phyloP scores from a whole-genome alignment of 2,888 invertebrate genomes.

The Eledone cirrhosa region DNA sequence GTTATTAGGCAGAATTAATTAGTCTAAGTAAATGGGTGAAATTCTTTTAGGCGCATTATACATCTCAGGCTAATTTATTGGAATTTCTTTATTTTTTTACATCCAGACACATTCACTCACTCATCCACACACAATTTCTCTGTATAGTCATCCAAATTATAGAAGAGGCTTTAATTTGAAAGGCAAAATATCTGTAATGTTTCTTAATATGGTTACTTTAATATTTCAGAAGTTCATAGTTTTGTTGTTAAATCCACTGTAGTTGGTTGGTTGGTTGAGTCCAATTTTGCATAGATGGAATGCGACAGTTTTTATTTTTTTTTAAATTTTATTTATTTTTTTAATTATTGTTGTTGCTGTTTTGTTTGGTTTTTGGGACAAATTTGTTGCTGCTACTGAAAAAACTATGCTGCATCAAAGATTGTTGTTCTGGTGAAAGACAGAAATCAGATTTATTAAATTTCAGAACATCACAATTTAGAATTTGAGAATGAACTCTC shows the following conservation, averaged over 20 bases:
- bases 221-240: not conserved
- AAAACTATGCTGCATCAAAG: not conserved
- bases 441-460: not conserved
- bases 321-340: no score
- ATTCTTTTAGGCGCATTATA: no score
- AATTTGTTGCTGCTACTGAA: conserved; percentile 15
- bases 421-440: not conserved
- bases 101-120: no score
- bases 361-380: not conserved
- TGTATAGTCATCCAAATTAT: not conserved
- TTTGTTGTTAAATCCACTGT: not conserved
- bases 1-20: no score
- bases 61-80: no score
- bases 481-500: no score
- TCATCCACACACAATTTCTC: no score
- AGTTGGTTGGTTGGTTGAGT: not conserved
- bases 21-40: no score
- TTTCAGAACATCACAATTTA: no score
- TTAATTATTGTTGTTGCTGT: no score
- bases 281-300: conserved; percentile 45
- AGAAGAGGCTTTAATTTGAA: conserved; percentile 14
- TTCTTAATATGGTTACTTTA: not conserved
- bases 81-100: no score
- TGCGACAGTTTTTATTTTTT: conserved; percentile 30
- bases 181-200: conserved; percentile 18